Evolutionary conservation across 2,797 vertebrate species (phyloP).

Genomic region (Periophthalmus magnuspinnatus): DNA sequence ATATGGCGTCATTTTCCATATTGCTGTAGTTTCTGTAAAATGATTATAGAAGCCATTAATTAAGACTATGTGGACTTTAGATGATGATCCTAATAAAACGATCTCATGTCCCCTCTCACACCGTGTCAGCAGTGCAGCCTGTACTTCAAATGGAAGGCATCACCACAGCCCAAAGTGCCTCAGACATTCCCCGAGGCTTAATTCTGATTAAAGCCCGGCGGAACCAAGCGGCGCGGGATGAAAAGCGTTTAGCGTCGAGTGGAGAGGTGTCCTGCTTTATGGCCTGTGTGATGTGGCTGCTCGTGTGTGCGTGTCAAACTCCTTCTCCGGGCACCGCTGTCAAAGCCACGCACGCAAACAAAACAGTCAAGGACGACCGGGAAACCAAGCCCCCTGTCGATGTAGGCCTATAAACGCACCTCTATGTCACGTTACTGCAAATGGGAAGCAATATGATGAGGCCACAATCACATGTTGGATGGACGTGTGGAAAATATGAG

Average conservation of each 20-base stretch:
- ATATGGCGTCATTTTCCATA: neutral
- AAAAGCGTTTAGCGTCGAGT: constrained; percentile 6
- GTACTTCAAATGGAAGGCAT: constrained; percentile 28
- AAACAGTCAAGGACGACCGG: constrained; percentile 1
- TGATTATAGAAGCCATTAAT: neutral
- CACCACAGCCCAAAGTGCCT: constrained; percentile 24
- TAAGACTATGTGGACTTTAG: neutral
- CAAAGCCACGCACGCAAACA: neutral
- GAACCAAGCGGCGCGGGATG: constrained; percentile 7
- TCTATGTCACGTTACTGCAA: too few relatives aligned
- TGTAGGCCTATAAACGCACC: too few relatives aligned
- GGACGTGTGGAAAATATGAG: too few relatives aligned
- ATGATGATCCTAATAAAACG: constrained; percentile 3
- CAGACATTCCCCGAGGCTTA: constrained; percentile 20
- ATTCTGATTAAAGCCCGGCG: constrained; percentile 30
- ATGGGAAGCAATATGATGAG: too few relatives aligned
- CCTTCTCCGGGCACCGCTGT: neutral
- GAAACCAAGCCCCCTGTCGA: neutral
- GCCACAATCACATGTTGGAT: too few relatives aligned
- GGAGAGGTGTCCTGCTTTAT: constrained; percentile 4
- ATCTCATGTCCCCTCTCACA: neutral
- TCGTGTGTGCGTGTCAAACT: constrained; percentile 7
- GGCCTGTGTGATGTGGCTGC: constrained; percentile 4
- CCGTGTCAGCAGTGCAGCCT: constrained; percentile 8
- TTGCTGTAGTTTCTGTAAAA: neutral